These are phyloP conservation scores for Aphodius sticticus DNA, from an alignment of 2,888 invertebrate genomes.

Conservation along the genomic window DNA sequence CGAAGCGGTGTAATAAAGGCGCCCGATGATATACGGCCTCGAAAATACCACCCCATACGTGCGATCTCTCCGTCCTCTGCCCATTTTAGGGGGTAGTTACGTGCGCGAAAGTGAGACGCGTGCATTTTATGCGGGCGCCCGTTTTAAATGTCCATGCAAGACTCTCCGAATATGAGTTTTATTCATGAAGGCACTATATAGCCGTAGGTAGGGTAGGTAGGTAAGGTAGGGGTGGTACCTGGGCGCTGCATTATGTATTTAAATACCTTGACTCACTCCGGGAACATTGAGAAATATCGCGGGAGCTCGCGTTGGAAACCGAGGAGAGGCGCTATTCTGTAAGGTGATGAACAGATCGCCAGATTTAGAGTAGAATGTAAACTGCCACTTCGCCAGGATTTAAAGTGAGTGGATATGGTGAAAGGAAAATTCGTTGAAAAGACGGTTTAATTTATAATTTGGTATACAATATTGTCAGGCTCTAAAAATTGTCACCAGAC, in stretches of 20 bases:
- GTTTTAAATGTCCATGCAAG: slow-evolving; percentile 25
- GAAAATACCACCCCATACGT: slow-evolving; percentile 21
- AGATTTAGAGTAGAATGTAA: background rate
- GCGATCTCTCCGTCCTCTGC: background rate
- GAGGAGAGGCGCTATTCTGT: background rate
- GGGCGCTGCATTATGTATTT: slow-evolving; percentile 25
- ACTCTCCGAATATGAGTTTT: slow-evolving; percentile 48
- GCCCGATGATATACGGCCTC: slow-evolving; percentile 23
- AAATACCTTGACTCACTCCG: slow-evolving; percentile 12
- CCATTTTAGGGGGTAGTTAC: background rate
- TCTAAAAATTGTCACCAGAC: too few relatives aligned
- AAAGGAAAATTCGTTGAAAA: too few relatives aligned
- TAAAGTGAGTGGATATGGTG: background rate
- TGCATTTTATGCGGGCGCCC: slow-evolving; percentile 13
- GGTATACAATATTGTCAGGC: too few relatives aligned
- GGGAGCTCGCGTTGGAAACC: background rate
- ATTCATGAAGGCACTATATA: slow-evolving; percentile 55
- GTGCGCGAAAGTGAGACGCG: background rate
- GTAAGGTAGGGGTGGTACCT: background rate
- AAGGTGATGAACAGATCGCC: background rate
- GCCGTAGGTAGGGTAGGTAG: slow-evolving; percentile 37
- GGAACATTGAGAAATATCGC: background rate
- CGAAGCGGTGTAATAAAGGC: slow-evolving; percentile 29
- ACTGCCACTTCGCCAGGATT: background rate
- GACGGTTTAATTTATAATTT: too few relatives aligned